Conservation (phyloP, 2,113 vertebrate species). For the Sylvia atricapilla region DNA sequence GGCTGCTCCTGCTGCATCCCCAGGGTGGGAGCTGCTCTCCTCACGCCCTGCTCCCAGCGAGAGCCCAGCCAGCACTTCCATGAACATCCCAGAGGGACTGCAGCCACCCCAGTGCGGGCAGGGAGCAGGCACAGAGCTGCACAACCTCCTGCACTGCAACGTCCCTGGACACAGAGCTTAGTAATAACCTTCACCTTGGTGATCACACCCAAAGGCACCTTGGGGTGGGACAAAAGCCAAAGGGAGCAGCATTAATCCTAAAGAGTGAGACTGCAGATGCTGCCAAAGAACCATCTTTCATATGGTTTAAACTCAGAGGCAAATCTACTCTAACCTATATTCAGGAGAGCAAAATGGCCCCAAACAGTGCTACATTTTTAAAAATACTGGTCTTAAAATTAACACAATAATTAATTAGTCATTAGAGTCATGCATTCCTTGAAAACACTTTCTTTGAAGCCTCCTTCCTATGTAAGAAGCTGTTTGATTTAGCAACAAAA, state of each 20-base stretch:
- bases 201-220: background rate
- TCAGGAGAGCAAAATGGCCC: background rate
- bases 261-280: background rate
- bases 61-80: rapidly evolving
- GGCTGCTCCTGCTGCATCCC: background rate
- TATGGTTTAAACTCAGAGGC: background rate
- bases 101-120: rapidly evolving
- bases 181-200: background rate
- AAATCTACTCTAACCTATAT: background rate
- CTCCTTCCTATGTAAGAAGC: background rate
- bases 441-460: background rate
- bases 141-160: background rate
- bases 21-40: background rate
- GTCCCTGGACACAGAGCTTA: background rate
- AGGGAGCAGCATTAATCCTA: background rate
- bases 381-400: background rate
- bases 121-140: background rate
- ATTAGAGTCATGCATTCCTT: background rate
- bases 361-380: background rate
- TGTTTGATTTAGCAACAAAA: background rate
- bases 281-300: background rate
- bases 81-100: background rate
- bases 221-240: background rate
- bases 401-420: background rate
- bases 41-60: background rate